Evolutionary conservation across 2,113 vertebrate species (phyloP).

Genomic region (Takifugu bimaculatus): DNA sequence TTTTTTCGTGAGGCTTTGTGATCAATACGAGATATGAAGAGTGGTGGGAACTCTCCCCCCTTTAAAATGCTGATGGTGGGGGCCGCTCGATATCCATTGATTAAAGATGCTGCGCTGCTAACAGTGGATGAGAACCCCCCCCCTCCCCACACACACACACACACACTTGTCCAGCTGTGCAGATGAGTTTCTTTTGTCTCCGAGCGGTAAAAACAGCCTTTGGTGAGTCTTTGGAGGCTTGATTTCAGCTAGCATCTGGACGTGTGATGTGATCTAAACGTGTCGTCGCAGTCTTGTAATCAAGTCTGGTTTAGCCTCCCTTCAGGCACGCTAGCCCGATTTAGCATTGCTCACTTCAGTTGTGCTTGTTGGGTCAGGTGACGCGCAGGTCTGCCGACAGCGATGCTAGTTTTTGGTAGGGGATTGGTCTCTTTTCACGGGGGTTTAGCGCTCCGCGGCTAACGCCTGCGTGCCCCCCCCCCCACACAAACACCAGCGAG

Average conservation of each 20-base stretch:
- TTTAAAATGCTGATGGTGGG: slow-evolving; percentile 58
- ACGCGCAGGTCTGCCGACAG: no score
- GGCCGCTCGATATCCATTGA: slow-evolving; percentile 68
- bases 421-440: no score
- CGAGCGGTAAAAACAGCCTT: slow-evolving; percentile 56
- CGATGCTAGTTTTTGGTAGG: no score
- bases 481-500: neutral
- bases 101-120: slow-evolving; percentile 50
- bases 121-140: slow-evolving; percentile 27
- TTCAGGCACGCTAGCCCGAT: no score
- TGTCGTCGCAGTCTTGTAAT: no score
- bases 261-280: no score
- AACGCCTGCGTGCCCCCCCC: neutral
- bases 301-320: no score
- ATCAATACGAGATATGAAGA: slow-evolving; percentile 68
- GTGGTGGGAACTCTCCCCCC: slow-evolving; percentile 35
- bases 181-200: slow-evolving; percentile 62
- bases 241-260: slow-evolving; percentile 21
- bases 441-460: no score
- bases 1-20: slow-evolving; percentile 35
- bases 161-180: slow-evolving; percentile 48
- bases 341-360: neutral
- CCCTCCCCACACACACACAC: slow-evolving; percentile 35
- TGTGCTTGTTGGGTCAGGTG: no score
- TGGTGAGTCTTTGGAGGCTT: slow-evolving; percentile 44